Conservation (phyloP, 2,888 invertebrate genomes). For the Meta bourneti region DNA sequence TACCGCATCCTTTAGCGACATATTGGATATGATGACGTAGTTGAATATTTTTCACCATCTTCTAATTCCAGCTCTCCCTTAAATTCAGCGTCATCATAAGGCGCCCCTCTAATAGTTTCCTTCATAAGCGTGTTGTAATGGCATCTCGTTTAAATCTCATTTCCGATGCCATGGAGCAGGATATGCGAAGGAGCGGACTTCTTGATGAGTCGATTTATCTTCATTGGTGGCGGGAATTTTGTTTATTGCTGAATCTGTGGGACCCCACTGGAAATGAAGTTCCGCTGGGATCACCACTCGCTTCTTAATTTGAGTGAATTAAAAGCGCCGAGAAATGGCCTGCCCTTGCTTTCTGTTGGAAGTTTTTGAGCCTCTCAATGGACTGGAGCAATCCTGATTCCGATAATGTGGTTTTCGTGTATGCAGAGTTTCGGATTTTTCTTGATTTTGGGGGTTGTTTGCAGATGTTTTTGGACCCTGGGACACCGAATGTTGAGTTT, state of each 20-base stretch:
- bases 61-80: slow-evolving; percentile 26
- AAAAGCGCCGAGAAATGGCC: neutral
- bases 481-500: too few relatives aligned
- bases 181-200: neutral
- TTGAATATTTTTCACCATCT: slow-evolving; percentile 27
- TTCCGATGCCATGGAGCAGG: slow-evolving; percentile 15
- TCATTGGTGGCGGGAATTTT: slow-evolving; percentile 39
- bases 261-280: slow-evolving; percentile 6
- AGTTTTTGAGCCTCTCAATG: neutral
- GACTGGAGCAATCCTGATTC: neutral
- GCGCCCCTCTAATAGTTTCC: slow-evolving; percentile 26
- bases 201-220: slow-evolving; percentile 50
- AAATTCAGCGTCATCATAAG: neutral
- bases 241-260: slow-evolving; percentile 49
- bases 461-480: neutral
- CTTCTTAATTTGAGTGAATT: neutral
- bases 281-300: neutral
- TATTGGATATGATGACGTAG: neutral
- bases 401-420: neutral
- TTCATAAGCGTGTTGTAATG: slow-evolving; percentile 42
- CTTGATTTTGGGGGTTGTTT: neutral
- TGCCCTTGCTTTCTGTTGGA: too few relatives aligned
- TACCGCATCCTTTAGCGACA: neutral
- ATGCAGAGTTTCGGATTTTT: neutral
- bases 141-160: slow-evolving; percentile 64